Evolutionary conservation across 2,113 vertebrate genomes (phyloP), one percentile per base, ranked within the genome.

Genomic region (Saccopteryx leptura): DNA sequence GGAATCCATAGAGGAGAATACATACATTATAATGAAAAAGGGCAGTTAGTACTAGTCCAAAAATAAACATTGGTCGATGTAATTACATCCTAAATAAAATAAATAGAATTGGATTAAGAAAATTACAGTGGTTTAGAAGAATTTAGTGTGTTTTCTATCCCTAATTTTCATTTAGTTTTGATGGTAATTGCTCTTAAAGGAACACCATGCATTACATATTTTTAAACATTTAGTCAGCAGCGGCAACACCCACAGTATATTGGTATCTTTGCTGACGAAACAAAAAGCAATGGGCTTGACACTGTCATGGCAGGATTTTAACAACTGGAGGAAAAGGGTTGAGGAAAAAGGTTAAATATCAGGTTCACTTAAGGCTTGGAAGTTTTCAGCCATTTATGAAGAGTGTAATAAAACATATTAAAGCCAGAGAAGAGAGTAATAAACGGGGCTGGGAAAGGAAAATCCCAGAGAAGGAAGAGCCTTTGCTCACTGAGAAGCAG

Each of bases 61-160:
- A 95, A 91, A 72, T 90, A 78, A 91, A 74, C 21, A 23, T 4
- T 46, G 33, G 8, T 65, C 26, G 21, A 0, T 74, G 65, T 72
- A 65, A 54, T 95, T 61, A 19, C 33, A 91, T 88, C 48, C 58
- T 69, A 92, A 93, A 56, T 90, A 75, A 85, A 83, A 71, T n/a
- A 81, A 93, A n/a, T 39, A 78, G 28, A 91, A 88, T 17, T 39
- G 8, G 50, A 52, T 86, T 58, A 52, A 54, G 78, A 74, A 90
- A 85, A 90, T 82, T 19, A 28, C 18, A 46, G 11, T 23, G 24
- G 69, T 39, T 94, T 39, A 79, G 46, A 89, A 93, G 23, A 82
- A 78, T 71, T 71, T 26, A 31, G 5, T 31, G 61, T 69, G 5
- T 46, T 86, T 81, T 75, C 21, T 66, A 3, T 52, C 2, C 19